Percentiles rank a stretch among this genome's conserved stretches.
Evolutionary conservation across 2,888 invertebrate genomes (phyloP).

Genomic region (Micropterix aruncella): DNA sequence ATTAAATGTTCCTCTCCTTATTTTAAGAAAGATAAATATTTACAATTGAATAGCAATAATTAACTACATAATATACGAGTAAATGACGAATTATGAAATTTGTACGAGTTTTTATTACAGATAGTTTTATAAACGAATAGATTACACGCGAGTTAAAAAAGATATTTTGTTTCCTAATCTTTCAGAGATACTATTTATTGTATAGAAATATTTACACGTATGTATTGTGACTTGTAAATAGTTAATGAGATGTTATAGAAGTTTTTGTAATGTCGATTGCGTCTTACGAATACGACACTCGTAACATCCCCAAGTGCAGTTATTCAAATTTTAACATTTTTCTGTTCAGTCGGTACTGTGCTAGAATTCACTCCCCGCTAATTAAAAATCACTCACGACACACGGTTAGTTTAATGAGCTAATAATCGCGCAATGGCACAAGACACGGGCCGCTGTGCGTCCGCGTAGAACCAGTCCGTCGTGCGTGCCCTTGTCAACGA

Average conservation of each 20-base stretch:
- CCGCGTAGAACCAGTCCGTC: too few relatives aligned
- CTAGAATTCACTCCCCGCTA: too few relatives aligned
- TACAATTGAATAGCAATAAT: slow-evolving; percentile 37
- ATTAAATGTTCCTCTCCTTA: slow-evolving; percentile 40
- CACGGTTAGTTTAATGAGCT: too few relatives aligned
- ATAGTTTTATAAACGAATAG: slow-evolving; percentile 38
- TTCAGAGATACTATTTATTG: slow-evolving; percentile 47
- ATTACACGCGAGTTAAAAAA: slow-evolving; percentile 26
- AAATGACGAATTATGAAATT: slow-evolving; percentile 33
- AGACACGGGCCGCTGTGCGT: too few relatives aligned
- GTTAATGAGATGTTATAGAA: slow-evolving; percentile 14
- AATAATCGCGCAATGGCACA: too few relatives aligned
- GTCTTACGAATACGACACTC: slow-evolving; percentile 8
- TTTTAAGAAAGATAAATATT: slow-evolving; percentile 44
- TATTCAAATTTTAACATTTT: slow-evolving; percentile 43
- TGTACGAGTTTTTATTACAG: slow-evolving; percentile 39
- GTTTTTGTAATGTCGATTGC: slow-evolving; percentile 8
- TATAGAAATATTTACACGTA: slow-evolving; percentile 44
- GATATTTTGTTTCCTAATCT: slow-evolving; percentile 44
- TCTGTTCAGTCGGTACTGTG: too few relatives aligned
- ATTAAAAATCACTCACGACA: too few relatives aligned
- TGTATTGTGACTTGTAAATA: slow-evolving; percentile 38
- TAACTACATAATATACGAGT: slow-evolving; percentile 23
- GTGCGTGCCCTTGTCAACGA: too few relatives aligned
- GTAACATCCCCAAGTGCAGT: slow-evolving; percentile 34